phyloP scores from a whole-genome alignment of 2,888 invertebrate species.

The Pachydiplax longipennis region DNA sequence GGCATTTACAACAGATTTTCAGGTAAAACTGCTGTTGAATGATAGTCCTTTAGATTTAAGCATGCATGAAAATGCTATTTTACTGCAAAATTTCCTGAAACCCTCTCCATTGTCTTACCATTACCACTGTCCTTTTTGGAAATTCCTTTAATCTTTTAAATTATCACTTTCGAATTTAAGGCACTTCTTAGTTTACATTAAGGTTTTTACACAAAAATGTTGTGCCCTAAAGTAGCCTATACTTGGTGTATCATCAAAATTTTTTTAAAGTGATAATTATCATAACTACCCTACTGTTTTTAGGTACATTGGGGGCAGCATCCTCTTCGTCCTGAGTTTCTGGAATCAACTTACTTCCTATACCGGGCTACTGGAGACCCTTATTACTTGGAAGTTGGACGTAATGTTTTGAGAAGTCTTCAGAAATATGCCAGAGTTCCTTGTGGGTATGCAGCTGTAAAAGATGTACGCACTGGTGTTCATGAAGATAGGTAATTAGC shows the following conservation, averaged over 20 bases:
- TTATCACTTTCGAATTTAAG: no score
- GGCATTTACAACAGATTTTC: slow-evolving; percentile 97
- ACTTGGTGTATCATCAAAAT: no score
- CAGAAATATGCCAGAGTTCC: slow-evolving; percentile 91
- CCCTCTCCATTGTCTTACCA: no score
- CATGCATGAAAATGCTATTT: no score
- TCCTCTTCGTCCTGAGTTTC: slow-evolving; percentile 94
- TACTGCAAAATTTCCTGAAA: background rate
- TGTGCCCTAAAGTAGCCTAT: no score
- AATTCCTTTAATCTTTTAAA: no score
- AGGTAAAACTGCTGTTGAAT: slow-evolving; percentile 61
- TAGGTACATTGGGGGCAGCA: slow-evolving; percentile 98
- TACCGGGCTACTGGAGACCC: slow-evolving; percentile 95
- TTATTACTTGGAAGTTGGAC: slow-evolving; percentile 93
- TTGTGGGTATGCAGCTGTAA: slow-evolving; percentile 98
- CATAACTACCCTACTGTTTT: slow-evolving; percentile 33
- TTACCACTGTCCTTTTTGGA: no score
- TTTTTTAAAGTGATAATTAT: no score
- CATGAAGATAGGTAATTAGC: slow-evolving; percentile 77
- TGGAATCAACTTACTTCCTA: slow-evolving; percentile 97
- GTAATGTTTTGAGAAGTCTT: slow-evolving; percentile 84
- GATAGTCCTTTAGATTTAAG: background rate
- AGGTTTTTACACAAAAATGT: no score
- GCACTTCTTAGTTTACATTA: no score
- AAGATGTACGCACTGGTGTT: slow-evolving; percentile 87